Evolutionary conservation across 2,888 invertebrate species (phyloP), one percentile per base, ranked within the genome.

Genomic region (Onchidella celtica): DNA sequence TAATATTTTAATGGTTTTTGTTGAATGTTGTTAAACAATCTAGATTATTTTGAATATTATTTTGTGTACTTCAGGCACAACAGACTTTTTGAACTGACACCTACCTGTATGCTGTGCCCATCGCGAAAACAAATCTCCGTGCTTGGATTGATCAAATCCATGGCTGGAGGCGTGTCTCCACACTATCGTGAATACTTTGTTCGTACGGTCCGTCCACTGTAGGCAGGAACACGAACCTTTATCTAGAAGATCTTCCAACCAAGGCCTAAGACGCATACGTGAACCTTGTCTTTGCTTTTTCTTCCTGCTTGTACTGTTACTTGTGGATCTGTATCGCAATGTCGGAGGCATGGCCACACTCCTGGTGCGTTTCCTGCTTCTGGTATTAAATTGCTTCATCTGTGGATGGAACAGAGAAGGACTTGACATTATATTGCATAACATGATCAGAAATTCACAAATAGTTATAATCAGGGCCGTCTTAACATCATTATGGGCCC

Each of bases 81-180:
- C n/a, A n/a, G n/a, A n/a, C n/a, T n/a, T n/a, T n/a, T n/a, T n/a
- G n/a, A n/a, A n/a, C n/a, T n/a, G n/a, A n/a, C n/a, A 6, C 79
- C 36, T 86, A 90, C 91, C 91, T 61, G 90, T 90, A 74, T 91
- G 90, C 34, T 83, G 75, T 0, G 91, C 91, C 90, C 90, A 91
- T 0, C 75, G 81, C 65, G 85, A 83, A 76, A 90, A 91, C 68
- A 91, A 73, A 24, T 86, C 84, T 9, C 88, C 87, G 74, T 91
- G 91, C 21, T 82, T 73, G 1, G 80, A 74, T 2, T 85, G 74
- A 34, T 87, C 85, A 86, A 89, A 91, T 24, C 87, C 88, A 66
- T 88, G 88, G 6, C 89, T 84, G 9, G 91, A 90, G 1, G 89
- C 90, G 70, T 91, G 91, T 75, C 88, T 87, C 91, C 91, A 91